phyloP scores from a whole-genome alignment of 2,113 vertebrate genomes.

The Hemiscyllium ocellatum region DNA sequence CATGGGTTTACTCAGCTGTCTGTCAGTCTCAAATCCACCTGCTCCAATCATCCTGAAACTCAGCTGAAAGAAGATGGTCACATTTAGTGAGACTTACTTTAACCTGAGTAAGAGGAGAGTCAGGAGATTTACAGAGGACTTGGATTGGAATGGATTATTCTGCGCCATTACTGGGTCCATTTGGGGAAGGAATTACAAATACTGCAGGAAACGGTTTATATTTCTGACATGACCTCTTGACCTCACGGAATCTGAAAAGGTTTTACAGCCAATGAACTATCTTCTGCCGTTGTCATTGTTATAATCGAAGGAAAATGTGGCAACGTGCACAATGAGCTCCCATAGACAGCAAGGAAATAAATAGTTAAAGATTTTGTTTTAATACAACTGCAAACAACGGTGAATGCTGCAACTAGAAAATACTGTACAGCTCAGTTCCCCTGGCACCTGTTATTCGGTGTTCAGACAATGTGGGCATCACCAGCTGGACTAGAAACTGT shows the following conservation, averaged over 20 bases:
- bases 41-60: not conserved
- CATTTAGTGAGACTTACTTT: not conserved
- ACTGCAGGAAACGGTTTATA: too few species aligned
- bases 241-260: not conserved
- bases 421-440: too few species aligned
- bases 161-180: too few species aligned
- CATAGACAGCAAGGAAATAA: not conserved
- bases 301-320: not conserved
- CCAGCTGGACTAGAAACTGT: too few species aligned
- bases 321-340: not conserved
- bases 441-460: too few species aligned
- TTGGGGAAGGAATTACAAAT: not conserved
- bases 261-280: not conserved
- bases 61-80: too few species aligned
- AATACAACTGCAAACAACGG: not conserved
- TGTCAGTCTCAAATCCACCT: not conserved
- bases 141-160: not conserved
- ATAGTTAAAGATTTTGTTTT: not conserved
- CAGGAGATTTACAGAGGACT: not conserved
- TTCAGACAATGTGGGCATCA: too few species aligned
- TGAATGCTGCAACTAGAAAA: not conserved
- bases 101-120: not conserved
- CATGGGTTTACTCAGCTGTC: not conserved
- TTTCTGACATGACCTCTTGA: not conserved
- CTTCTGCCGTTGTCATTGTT: not conserved